Conservation (phyloP, 2,113 vertebrate genomes). For the Pan paniscus region DNA sequence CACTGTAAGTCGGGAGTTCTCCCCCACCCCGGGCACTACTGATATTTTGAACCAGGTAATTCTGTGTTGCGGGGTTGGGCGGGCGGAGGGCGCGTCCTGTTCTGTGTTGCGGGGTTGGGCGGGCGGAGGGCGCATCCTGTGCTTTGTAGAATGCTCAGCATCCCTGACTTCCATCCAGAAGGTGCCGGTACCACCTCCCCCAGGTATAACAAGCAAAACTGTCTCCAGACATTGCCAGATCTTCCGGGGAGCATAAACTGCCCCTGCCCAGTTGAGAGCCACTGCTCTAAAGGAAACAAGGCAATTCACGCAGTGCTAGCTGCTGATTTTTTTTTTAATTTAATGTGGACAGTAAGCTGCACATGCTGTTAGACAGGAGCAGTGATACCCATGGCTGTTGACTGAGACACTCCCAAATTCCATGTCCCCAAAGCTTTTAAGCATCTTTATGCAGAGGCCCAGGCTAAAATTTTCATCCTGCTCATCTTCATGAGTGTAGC, state of each 20-base stretch:
- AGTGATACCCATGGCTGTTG: accelerated
- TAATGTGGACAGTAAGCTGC: accelerated
- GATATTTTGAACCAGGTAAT: accelerated
- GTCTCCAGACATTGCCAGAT: not conserved
- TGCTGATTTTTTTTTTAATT: too few species aligned
- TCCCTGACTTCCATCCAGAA: not conserved
- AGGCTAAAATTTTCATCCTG: accelerated
- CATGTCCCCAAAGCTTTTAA: accelerated
- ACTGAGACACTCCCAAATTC: too few species aligned
- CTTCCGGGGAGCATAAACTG: too few species aligned
- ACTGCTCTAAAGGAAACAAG: not conserved
- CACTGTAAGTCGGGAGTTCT: accelerated
- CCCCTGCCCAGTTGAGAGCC: accelerated
- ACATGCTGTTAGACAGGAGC: accelerated
- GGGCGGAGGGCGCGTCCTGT: too few species aligned
- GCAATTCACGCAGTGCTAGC: accelerated
- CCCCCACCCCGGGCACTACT: not conserved
- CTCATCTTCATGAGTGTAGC: accelerated
- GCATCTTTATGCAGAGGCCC: not conserved
- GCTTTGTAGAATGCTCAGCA: accelerated
- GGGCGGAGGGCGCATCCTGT: too few species aligned
- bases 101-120: too few species aligned
- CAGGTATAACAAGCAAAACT: accelerated
- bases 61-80: accelerated
- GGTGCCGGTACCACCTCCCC: not conserved